Evolutionary conservation across 2,113 vertebrate genomes (phyloP).

Genomic region (Penelope pileata): DNA sequence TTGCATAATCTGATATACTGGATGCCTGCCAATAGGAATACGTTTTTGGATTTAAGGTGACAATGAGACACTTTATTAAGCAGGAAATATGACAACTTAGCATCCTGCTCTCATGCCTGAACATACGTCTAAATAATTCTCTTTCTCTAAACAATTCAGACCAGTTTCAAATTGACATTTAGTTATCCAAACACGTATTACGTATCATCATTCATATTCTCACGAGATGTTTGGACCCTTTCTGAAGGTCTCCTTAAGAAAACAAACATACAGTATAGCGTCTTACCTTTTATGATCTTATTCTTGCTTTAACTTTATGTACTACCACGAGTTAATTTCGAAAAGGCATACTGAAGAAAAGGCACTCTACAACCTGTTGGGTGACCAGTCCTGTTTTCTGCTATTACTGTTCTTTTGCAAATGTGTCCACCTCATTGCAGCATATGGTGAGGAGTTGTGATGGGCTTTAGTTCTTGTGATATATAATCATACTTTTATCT

Average conservation of each 20-base stretch:
- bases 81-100: conserved; percentile 3
- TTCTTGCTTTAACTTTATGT: background rate
- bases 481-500: background rate
- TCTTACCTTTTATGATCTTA: background rate
- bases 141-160: background rate
- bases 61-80: background rate
- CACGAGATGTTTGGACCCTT: background rate
- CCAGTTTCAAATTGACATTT: background rate
- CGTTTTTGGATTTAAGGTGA: background rate
- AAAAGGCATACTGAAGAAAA: background rate
- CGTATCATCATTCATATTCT: background rate
- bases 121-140: background rate
- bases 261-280: background rate
- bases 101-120: background rate
- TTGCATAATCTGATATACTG: background rate
- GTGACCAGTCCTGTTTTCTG: background rate
- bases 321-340: background rate
- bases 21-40: background rate
- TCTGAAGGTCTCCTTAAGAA: conserved; percentile 10
- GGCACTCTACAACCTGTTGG: background rate
- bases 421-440: background rate
- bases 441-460: background rate
- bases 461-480: background rate
- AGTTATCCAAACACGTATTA: background rate
- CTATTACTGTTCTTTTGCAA: background rate